Conservation (phyloP, 1,140 invertebrate genomes). For the Diploscapter pachys region DNA sequence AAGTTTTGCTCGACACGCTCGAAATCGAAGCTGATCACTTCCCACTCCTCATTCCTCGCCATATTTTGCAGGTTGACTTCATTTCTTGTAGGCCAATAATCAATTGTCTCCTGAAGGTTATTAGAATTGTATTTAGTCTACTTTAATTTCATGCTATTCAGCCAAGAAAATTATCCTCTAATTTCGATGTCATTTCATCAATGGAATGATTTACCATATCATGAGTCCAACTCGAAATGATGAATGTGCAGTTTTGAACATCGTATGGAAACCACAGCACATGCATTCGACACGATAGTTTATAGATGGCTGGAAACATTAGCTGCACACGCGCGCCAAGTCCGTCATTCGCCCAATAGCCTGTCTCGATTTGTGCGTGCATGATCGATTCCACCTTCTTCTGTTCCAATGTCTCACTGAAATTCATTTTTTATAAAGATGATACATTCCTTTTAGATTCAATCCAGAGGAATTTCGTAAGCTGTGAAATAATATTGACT, state of each 20-base stretch:
- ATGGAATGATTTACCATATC: no score
- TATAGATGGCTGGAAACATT: conserved; percentile 59
- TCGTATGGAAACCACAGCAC: conserved; percentile 44
- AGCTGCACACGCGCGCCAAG: conserved; percentile 47
- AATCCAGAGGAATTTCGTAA: neutral
- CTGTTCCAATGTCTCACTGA: conserved; percentile 48
- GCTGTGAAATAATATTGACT: no score
- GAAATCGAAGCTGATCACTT: conserved; percentile 52
- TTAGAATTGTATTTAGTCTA: no score
- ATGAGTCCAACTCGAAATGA: conserved; percentile 54
- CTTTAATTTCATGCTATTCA: no score
- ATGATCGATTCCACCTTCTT: conserved; percentile 56
- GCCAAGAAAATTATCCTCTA: no score
- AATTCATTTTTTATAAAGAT: conserved; percentile 6
- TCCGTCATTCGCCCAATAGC: conserved; percentile 50
- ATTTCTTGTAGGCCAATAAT: neutral
- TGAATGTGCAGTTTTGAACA: conserved; percentile 53
- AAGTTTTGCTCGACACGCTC: conserved; percentile 45
- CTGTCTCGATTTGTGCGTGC: conserved; percentile 58
- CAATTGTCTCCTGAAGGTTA: no score
- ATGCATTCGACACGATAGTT: conserved; percentile 55
- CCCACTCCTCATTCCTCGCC: conserved; percentile 55
- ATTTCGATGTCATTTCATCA: no score
- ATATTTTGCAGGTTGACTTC: conserved; percentile 51
- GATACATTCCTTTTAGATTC: neutral